Percentiles rank a stretch among this genome's conserved stretches.
Conservation (phyloP, 2,888 invertebrate species). For the Ophioninae sp. region DNA sequence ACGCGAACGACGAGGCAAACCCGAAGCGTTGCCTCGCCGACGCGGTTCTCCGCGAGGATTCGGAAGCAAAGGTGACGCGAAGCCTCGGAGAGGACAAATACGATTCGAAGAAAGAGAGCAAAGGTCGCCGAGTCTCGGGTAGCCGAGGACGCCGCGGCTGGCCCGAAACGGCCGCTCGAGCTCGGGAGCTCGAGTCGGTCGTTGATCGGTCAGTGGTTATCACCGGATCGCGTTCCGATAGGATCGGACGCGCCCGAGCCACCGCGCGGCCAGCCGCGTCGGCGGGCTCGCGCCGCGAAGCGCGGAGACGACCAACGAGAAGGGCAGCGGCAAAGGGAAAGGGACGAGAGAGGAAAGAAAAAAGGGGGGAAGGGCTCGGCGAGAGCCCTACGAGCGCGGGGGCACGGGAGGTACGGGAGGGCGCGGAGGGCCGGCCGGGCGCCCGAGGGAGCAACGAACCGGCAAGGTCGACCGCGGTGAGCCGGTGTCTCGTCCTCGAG, state of each 20-base stretch:
- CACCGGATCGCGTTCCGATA: conserved; percentile 30
- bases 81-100: no score
- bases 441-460: conserved; percentile 81
- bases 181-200: no score
- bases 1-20: no score
- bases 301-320: conserved; percentile 50
- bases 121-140: no score
- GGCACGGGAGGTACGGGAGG: conserved; percentile 70
- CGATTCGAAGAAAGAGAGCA: no score
- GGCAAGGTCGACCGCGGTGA: conserved; percentile 80
- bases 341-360: conserved; percentile 47
- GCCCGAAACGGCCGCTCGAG: no score
- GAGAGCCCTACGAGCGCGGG: conserved; percentile 69
- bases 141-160: no score
- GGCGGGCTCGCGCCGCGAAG: conserved; percentile 57
- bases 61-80: no score
- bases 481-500: conserved; percentile 79
- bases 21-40: no score
- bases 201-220: not conserved
- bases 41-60: no score
- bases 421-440: conserved; percentile 67
- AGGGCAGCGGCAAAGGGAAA: conserved; percentile 59
- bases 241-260: conserved; percentile 18
- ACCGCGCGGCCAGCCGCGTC: conserved; percentile 29
- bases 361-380: conserved; percentile 18